Conservation (phyloP, 2,888 invertebrate species). For the Cecidostiba fungosa region DNA sequence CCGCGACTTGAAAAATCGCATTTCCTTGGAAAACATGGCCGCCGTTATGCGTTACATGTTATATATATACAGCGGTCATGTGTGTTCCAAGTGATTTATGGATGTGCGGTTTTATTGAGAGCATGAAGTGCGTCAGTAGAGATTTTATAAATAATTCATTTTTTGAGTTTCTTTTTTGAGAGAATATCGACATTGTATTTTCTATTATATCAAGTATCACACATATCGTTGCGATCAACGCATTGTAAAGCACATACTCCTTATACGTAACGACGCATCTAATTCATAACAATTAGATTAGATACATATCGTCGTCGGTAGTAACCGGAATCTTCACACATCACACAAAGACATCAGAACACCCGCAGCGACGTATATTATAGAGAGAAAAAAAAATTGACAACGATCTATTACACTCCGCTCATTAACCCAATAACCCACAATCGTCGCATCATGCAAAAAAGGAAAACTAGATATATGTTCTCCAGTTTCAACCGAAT, state of each 20-base stretch:
- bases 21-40: background rate
- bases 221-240: background rate
- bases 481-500: background rate
- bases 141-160: too few relatives aligned
- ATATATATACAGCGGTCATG: background rate
- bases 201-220: too few relatives aligned
- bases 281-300: background rate
- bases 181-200: too few relatives aligned
- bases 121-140: too few relatives aligned
- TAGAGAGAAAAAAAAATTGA: background rate
- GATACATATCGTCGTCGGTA: background rate
- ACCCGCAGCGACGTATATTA: background rate
- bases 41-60: background rate
- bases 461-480: background rate
- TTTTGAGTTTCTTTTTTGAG: too few relatives aligned
- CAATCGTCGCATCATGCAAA: background rate
- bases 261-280: background rate
- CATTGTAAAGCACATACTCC: too few relatives aligned
- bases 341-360: too few relatives aligned
- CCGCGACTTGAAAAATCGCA: background rate
- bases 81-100: background rate
- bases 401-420: background rate
- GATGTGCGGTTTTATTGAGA: too few relatives aligned
- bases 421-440: conserved; percentile 3
- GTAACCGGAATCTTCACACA: background rate